These are phyloP conservation scores for Charina bottae DNA, from an alignment of 2,113 vertebrate species.

Conservation along the genomic window DNA sequence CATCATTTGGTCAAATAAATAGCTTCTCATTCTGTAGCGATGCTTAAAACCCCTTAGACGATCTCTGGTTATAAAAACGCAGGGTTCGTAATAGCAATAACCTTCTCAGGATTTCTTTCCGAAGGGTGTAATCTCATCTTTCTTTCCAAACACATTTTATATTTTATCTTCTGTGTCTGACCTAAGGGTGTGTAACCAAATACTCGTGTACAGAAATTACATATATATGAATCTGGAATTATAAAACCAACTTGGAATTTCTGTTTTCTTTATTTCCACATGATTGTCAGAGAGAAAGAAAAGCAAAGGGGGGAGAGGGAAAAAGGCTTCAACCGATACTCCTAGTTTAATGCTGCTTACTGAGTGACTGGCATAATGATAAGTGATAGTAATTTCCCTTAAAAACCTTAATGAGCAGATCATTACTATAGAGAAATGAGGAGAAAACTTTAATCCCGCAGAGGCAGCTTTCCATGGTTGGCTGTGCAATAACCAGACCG, in stretches of 20 bases:
- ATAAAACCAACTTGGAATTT: conserved; percentile 51
- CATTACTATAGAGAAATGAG: conserved; percentile 81
- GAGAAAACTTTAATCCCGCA: conserved; percentile 83
- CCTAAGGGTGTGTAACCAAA: conserved; percentile 30
- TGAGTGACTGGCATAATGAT: conserved; percentile 73
- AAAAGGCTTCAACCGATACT: conserved; percentile 64
- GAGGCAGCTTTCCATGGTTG: conserved; percentile 81
- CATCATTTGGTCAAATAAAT: conserved; percentile 60
- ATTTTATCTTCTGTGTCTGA: conserved; percentile 32
- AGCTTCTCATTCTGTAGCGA: conserved; percentile 32
- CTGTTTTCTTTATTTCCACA: conserved; percentile 61
- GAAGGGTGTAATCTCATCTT: conserved; percentile 18
- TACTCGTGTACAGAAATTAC: conserved; percentile 36
- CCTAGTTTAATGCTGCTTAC: conserved; percentile 74
- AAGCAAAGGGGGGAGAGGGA: conserved; percentile 27
- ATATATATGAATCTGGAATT: conserved; percentile 44
- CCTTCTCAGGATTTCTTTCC: conserved; percentile 25
- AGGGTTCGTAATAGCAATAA: conserved; percentile 20
- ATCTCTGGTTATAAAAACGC: conserved; percentile 47
- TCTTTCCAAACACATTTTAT: conserved; percentile 37
- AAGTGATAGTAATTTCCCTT: conserved; percentile 81
- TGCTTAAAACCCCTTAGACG: conserved; percentile 56
- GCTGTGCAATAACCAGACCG: conserved; percentile 84
- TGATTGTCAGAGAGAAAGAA: conserved; percentile 52
- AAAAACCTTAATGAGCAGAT: conserved; percentile 84